These are phyloP conservation scores for Miichthys miiuy DNA, from an alignment of 2,797 vertebrate species.

Conservation along the genomic window DNA sequence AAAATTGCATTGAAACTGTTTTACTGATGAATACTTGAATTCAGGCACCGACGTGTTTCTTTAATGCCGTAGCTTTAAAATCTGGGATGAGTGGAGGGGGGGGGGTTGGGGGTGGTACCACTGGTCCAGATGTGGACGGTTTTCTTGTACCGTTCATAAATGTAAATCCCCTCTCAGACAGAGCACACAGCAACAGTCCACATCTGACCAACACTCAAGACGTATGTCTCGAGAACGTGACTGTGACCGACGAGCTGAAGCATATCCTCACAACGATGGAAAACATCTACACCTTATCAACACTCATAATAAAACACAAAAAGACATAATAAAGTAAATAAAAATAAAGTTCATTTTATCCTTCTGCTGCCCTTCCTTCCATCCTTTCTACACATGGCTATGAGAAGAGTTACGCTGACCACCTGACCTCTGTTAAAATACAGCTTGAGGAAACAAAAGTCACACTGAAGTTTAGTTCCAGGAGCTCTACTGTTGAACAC, in stretches of 20 bases:
- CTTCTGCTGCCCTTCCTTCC: neutral
- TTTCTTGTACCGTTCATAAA: neutral
- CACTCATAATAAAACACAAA: neutral
- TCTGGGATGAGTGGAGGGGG: neutral
- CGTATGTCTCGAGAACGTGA: neutral
- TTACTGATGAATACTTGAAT: conserved; percentile 24
- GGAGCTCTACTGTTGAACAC: too few species aligned
- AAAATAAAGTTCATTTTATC: neutral
- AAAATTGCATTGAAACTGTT: conserved; percentile 54
- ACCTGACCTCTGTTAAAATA: neutral
- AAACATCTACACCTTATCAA: neutral
- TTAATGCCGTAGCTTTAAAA: conserved; percentile 6
- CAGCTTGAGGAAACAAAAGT: neutral
- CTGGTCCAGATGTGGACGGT: neutral
- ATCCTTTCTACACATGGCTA: neutral
- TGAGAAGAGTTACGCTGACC: neutral
- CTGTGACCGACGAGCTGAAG: neutral
- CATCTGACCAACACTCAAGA: neutral
- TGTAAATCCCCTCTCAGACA: neutral
- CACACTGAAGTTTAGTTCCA: too few species aligned
- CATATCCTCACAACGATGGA: too few species aligned
- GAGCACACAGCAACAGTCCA: neutral
- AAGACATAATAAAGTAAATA: neutral
- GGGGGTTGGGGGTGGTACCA: neutral
- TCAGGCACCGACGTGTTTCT: conserved; percentile 20